Evolutionary conservation across 2,797 vertebrate genomes (phyloP), one percentile per base, ranked within the genome.

Genomic region (Lerista edwardsae): DNA sequence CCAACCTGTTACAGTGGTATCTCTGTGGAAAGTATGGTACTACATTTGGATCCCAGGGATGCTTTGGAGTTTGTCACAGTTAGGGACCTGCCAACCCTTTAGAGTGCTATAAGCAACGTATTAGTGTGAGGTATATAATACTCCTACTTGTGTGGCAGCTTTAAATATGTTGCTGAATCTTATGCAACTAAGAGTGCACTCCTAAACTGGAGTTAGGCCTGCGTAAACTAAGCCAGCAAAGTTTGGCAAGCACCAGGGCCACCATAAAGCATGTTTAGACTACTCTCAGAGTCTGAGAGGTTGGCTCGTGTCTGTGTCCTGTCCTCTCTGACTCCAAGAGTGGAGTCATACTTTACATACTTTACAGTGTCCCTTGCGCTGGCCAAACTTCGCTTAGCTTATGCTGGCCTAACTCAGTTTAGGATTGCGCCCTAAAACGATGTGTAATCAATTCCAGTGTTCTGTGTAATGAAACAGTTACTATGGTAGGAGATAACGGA

Each of bases 401-500:
- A n/a, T n/a, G n/a, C n/a, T n/a, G n/a, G n/a, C n/a, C n/a, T n/a
- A n/a, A n/a, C n/a, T n/a, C n/a, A n/a, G n/a, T n/a, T n/a, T n/a
- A n/a, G n/a, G n/a, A n/a, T n/a, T n/a, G n/a, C n/a, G n/a, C n/a
- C n/a, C n/a, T n/a, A n/a, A n/a, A n/a, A n/a, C n/a, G n/a, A 74
- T 62, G 39, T 62, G 39, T 34, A 47, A 74, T 64, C 39, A 61
- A 77, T 64, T 64, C 25, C 44, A 51, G 10, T 61, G 21, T 61
- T 80, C 64, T 59, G 51, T 75, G 55, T 69, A 34, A 81, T 76
- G 79, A 34, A 75, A 61, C 51, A 69, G 64, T 80, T 85, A 39
- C 69, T 65, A 81, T 23, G 55, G 27, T 17, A 84, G 73, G 57
- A 84, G 23, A 76, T 59, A 61, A 76, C n/a, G n/a, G n/a, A n/a